These are phyloP conservation scores for Pogonophryne albipinna DNA, from an alignment of 2,797 vertebrate genomes.

Conservation along the genomic window DNA sequence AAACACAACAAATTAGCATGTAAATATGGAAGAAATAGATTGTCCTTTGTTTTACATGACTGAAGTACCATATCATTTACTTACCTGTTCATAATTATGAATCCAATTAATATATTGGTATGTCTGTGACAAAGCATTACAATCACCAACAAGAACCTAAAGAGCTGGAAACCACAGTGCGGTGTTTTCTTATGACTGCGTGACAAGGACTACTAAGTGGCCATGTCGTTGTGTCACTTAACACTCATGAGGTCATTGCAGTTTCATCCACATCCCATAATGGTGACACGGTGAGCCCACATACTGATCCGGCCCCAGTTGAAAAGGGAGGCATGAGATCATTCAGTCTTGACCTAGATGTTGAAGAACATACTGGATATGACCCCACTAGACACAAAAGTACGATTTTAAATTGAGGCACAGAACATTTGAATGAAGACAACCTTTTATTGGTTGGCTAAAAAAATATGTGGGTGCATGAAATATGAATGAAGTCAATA, in stretches of 20 bases:
- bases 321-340: slow-evolving; percentile 74
- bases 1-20: slow-evolving; percentile 67
- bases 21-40: slow-evolving; percentile 31
- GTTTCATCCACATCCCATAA: slow-evolving; percentile 65
- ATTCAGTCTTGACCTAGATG: slow-evolving; percentile 79
- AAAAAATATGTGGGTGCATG: slow-evolving; percentile 5
- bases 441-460: slow-evolving; percentile 18
- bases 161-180: slow-evolving; percentile 27
- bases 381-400: slow-evolving; percentile 22
- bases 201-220: slow-evolving; percentile 59
- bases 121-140: background rate
- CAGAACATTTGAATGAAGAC: slow-evolving; percentile 22
- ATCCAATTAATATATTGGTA: background rate
- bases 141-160: slow-evolving; percentile 4
- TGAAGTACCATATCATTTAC: slow-evolving; percentile 3
- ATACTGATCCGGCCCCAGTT: slow-evolving; percentile 61
- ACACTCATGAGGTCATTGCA: slow-evolving; percentile 80
- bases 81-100: slow-evolving; percentile 3
- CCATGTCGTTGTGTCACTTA: slow-evolving; percentile 72
- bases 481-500: slow-evolving; percentile 46
- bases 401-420: slow-evolving; percentile 21
- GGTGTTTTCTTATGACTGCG: slow-evolving; percentile 32
- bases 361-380: slow-evolving; percentile 55
- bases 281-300: slow-evolving; percentile 65
- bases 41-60: background rate